Conservation (phyloP, 1,140 invertebrate genomes). For the Habropoda laboriosa region DNA sequence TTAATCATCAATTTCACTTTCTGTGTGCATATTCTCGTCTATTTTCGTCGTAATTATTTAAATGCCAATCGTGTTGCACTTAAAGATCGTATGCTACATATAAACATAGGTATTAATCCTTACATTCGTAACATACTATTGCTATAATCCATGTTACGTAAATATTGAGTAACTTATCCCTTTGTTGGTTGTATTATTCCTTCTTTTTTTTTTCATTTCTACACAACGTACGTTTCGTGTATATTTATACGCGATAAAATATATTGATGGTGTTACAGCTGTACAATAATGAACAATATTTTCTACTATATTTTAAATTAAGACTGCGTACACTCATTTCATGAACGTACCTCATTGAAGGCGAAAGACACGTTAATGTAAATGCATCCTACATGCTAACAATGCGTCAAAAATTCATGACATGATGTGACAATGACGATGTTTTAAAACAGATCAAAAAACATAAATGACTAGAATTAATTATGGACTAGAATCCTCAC, state of each 20-base stretch:
- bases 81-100: slow-evolving; percentile 2
- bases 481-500: slow-evolving; percentile 74
- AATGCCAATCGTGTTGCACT: slow-evolving; percentile 16
- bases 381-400: slow-evolving; percentile 54
- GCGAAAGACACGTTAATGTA: slow-evolving; percentile 47
- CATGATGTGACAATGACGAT: slow-evolving; percentile 25
- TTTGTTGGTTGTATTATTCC: slow-evolving; percentile 7
- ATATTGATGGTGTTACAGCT: slow-evolving; percentile 40
- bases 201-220: not conserved
- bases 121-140: slow-evolving; percentile 37
- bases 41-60: not conserved
- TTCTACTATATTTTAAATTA: slow-evolving; percentile 48
- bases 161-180: slow-evolving; percentile 12
- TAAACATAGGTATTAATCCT: slow-evolving; percentile 47
- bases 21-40: slow-evolving; percentile 4
- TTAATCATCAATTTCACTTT: slow-evolving; percentile 29
- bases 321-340: slow-evolving; percentile 48
- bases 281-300: slow-evolving; percentile 44
- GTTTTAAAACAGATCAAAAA: slow-evolving; percentile 61
- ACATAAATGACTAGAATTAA: slow-evolving; percentile 73
- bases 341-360: slow-evolving; percentile 40
- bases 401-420: slow-evolving; percentile 19
- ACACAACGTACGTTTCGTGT: slow-evolving; percentile 30
- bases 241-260: slow-evolving; percentile 29
- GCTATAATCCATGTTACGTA: slow-evolving; percentile 7